A percentile compares a stretch with the other conserved stretches of the same genome.
Conservation (phyloP, 2,797 vertebrate species). For the Malacoctenus gilli region DNA sequence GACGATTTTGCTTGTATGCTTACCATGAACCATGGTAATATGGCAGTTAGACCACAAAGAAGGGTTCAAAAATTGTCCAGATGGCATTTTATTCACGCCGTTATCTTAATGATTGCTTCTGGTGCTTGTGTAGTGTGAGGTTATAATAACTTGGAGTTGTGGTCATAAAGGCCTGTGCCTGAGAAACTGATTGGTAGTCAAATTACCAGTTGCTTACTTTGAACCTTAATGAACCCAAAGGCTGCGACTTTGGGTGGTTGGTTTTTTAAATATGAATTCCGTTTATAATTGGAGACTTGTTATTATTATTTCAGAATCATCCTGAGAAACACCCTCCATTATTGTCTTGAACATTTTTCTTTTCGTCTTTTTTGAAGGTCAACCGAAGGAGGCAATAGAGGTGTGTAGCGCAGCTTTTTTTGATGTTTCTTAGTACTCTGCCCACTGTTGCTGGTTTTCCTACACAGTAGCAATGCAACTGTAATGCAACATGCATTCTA, state of each 20-base stretch:
- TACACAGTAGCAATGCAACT: no score
- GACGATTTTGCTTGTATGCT: not conserved
- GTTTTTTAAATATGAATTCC: no score
- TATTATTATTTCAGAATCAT: no score
- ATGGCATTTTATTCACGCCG: not conserved
- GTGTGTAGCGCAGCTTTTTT: no score
- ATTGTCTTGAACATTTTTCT: no score
- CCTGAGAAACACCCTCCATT: no score
- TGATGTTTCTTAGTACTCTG: no score
- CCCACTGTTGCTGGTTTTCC: no score
- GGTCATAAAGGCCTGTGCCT: not conserved
- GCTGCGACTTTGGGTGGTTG: no score
- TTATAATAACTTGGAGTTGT: slow-evolving; percentile 6
- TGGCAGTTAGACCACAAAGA: slow-evolving; percentile 7
- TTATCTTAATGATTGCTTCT: not conserved
- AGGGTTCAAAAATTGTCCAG: not conserved
- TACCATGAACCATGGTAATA: slow-evolving; percentile 1
- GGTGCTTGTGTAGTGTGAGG: slow-evolving; percentile 4
- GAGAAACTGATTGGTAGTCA: slow-evolving; percentile 2
- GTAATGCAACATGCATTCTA: no score
- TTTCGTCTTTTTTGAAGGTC: no score
- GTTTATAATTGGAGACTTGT: slow-evolving; percentile 4
- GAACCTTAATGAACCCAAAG: slow-evolving; percentile 1
- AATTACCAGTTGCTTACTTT: not conserved
- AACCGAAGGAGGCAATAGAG: no score